Percentiles rank a stretch among this genome's conserved stretches.
Evolutionary conservation across 2,113 vertebrate species (phyloP).

Genomic region (Hystrix brachyura): DNA sequence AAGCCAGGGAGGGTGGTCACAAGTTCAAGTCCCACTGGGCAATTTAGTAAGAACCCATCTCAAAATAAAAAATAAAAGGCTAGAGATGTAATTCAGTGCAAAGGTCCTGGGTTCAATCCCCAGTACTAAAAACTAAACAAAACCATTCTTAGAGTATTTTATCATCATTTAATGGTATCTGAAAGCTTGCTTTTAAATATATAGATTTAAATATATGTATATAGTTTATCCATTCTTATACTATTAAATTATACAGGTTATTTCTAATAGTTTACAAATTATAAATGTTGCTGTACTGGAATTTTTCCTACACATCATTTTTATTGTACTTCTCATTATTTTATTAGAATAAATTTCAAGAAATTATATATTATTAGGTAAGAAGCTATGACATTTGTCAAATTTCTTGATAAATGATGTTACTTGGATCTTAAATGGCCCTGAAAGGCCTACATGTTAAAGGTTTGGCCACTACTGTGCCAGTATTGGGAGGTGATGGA

Average conservation of each 20-base stretch:
- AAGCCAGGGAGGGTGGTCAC: neutral
- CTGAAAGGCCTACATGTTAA: neutral
- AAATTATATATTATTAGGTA: neutral
- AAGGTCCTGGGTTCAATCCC: neutral
- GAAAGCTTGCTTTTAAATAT: constrained; percentile 38
- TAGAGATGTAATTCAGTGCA: neutral
- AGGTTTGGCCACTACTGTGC: neutral
- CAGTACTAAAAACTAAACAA: neutral
- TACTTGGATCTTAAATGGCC: neutral
- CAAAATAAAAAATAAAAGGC: neutral
- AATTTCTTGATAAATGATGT: neutral
- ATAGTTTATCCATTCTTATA: neutral
- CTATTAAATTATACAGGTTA: constrained; percentile 40
- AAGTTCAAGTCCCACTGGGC: neutral
- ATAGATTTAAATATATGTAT: neutral
- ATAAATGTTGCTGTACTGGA: neutral
- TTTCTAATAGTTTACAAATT: constrained; percentile 21
- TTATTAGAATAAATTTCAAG: constrained; percentile 17
- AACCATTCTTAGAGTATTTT: neutral
- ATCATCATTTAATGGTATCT: neutral
- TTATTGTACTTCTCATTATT: constrained; percentile 8
- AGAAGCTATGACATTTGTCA: constrained; percentile 14
- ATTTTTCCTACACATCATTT: neutral
- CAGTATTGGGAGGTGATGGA: neutral
- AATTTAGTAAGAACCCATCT: neutral